Evolutionary conservation across 2,888 invertebrate genomes (phyloP).

Genomic region (Sialis lutaria): DNA sequence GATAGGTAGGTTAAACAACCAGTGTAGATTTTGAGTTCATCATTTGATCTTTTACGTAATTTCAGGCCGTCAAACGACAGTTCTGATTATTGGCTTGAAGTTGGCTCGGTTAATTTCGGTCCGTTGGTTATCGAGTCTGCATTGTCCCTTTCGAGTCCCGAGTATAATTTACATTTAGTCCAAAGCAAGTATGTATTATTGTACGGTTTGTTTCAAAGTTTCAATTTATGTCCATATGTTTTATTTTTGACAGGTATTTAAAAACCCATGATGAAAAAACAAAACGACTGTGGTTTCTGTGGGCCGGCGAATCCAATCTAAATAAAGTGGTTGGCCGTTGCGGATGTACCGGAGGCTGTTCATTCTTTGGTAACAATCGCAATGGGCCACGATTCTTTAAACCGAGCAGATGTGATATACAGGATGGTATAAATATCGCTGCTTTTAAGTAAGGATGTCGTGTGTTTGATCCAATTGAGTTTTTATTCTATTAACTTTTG

Average conservation of each 20-base stretch:
- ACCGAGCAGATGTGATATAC: constrained; percentile 61
- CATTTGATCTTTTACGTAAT: background rate
- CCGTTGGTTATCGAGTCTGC: constrained; percentile 82
- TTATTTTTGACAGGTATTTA: constrained; percentile 31
- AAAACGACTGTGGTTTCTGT: constrained; percentile 86
- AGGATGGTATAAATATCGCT: constrained; percentile 70
- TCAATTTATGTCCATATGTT: background rate
- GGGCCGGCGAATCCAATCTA: constrained; percentile 49
- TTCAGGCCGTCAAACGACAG: constrained; percentile 21
- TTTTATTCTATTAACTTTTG: constrained; percentile 1
- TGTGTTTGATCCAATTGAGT: background rate
- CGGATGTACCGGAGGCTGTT: constrained; percentile 90
- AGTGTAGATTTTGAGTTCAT: too few species aligned
- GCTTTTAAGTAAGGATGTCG: constrained; percentile 38
- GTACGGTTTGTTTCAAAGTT: background rate
- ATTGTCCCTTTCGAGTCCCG: constrained; percentile 59
- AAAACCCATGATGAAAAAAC: constrained; percentile 69
- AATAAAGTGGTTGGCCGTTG: constrained; percentile 51
- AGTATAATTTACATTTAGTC: constrained; percentile 55
- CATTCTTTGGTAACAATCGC: constrained; percentile 83
- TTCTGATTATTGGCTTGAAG: constrained; percentile 76
- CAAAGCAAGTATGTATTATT: constrained; percentile 47
- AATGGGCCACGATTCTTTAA: constrained; percentile 82
- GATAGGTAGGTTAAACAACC: background rate
- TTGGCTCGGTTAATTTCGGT: constrained; percentile 77